Evolutionary conservation across 2,888 invertebrate genomes (phyloP), one percentile per base, ranked within the genome.

Genomic region (Sinelater perroti): DNA sequence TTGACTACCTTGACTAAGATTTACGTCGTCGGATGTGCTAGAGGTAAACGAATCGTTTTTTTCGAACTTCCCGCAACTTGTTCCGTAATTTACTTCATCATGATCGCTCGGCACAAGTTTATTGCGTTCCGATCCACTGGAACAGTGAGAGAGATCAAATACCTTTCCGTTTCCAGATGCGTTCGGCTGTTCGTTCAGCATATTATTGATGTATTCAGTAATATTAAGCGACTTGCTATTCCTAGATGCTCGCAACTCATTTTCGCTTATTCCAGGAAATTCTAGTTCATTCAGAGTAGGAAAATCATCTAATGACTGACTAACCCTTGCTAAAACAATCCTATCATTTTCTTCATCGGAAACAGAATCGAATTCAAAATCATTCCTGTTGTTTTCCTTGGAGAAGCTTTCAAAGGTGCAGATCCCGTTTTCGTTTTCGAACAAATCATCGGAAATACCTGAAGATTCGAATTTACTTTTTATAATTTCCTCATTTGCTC

Each of bases 121-220:
- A 14, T 7, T 16, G 6, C 1, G n/a, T 1, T 30, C n/a, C 8
- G 6, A n/a, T 17, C n/a, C n/a, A 8, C 17, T 33, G 3, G 31
- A 31, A 31, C 14, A 31, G 2, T 3, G 78, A 26, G 77, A 79
- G 62, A 80, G 72, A 74, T 80, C 77, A 59, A 77, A 72, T 49
- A 74, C 24, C 30, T 66, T 44, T 28, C 56, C 51, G 10, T 55
- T 33, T 47, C 31, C 3, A n/a, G 11, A 13, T 8, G 5, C 2
- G 3, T 14, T 35, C 17, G 44, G 11, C 7, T 42, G 17, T 11
- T 52, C 17, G 18, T 30, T 28, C 2, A 53, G 35, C 10, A 53
- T 16, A 6, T 18, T 11, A 14, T 16, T 8, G 1, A 53, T 28
- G 10, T 53, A 53, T n/a, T 45, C 45, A 5, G 52, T 38, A 46